Conservation (phyloP, 2,797 vertebrate genomes). For the Eulemur rubriventer region DNA sequence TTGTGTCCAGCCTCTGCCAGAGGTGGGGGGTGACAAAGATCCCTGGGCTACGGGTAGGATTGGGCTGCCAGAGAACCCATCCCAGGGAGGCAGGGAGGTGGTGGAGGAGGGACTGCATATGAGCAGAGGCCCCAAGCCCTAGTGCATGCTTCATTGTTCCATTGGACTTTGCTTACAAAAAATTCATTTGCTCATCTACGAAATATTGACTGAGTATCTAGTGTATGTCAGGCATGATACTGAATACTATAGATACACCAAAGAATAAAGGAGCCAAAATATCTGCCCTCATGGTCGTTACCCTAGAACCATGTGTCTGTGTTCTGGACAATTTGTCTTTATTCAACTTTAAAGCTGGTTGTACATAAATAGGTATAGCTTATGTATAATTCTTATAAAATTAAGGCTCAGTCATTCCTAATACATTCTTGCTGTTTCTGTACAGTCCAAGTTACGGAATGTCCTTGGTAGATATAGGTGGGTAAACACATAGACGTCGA, state of each 20-base stretch:
- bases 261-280: neutral
- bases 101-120: neutral
- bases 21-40: neutral
- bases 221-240: neutral
- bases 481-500: neutral
- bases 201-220: neutral
- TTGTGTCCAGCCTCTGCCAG: neutral
- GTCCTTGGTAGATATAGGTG: neutral
- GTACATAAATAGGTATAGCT: neutral
- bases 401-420: neutral
- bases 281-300: neutral
- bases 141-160: neutral
- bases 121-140: neutral
- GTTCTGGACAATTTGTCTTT: neutral
- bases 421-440: neutral
- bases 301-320: neutral
- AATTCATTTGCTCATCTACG: neutral
- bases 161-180: neutral
- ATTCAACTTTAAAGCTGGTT: slow-evolving; percentile 1
- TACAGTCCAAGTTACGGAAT: neutral
- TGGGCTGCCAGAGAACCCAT: neutral
- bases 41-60: neutral
- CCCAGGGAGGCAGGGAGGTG: neutral
- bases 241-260: neutral
- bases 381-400: neutral